Base-by-base conservation (phyloP, 2,113 vertebrate genomes). In the Recurvirostra avosetta region DNA sequence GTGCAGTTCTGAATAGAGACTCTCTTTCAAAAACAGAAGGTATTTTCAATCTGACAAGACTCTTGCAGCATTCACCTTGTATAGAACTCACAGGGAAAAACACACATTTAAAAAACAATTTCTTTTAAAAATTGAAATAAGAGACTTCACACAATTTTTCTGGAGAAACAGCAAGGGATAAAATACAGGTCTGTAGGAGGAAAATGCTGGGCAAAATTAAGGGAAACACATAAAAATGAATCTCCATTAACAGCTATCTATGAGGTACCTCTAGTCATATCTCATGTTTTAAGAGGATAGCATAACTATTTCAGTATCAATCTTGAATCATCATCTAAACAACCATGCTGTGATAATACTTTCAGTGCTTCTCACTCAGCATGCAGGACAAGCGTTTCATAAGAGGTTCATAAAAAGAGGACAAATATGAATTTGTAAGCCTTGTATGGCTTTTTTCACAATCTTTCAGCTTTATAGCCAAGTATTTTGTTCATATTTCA, bases 141-240 rank as follows among this genome's bases (percentile, higher is more conserved):
- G 40, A 50, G 3, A 80, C 6, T 81, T 88, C 62, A 91, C 53
- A 82, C 27, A 92, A 41, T 49, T 58, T 82, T 87, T 85, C 72
- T 47, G 5, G 19, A 88, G 79, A 95, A 91, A 32, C 11, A 88
- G 5, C 5, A 87, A 86, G 53, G 36, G 74, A 79, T 47, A 88
- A 90, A 96, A 95, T 50, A 56, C 40, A 62, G 71, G 65, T 32
- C 70, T 82, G 58, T 36, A 92, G 43, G 63, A 86, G n/a, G 74
- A 80, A 94, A 97, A 95, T 34, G 9, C 20, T 88, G 41, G 59
- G 29, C 3, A 90, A 97, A 97, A 94, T 94, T 79, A 89, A 79
- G 34, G 34, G 53, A 91, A 92, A 88, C 12, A 38, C 20, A 78
- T 55, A 36, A 88, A 84, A 94, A 86, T 81, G 5, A 43, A 53